Percentiles rank a stretch among this genome's conserved stretches.
Conservation (phyloP, 2,888 invertebrate species). For the Oeneis ivallda region DNA sequence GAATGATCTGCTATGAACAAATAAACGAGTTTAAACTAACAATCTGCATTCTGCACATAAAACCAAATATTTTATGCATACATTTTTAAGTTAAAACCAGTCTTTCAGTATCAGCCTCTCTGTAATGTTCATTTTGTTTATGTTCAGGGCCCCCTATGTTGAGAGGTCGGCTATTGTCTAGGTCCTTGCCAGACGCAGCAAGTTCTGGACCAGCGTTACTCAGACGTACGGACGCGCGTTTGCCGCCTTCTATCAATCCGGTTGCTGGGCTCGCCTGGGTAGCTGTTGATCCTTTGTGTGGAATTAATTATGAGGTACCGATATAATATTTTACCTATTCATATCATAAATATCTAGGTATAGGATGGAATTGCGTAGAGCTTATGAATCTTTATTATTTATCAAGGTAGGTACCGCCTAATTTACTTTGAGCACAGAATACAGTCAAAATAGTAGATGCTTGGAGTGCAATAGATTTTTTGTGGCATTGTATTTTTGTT, state of each 20-base stretch:
- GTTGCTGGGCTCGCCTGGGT: conserved; percentile 91
- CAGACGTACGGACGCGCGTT: conserved; percentile 80
- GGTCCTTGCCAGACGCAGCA: conserved; percentile 87
- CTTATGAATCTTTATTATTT: no score
- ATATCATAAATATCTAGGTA: no score
- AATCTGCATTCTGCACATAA: no score
- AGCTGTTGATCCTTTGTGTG: conserved; percentile 89
- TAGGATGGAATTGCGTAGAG: no score
- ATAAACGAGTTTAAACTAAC: no score
- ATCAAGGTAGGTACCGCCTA: no score
- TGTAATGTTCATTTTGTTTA: not conserved
- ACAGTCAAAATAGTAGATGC: no score
- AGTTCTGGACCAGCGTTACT: conserved; percentile 86
- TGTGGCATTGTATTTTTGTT: no score
- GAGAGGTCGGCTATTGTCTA: conserved; percentile 85
- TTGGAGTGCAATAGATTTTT: no score
- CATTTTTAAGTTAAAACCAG: not conserved
- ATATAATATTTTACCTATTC: not conserved
- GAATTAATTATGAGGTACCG: conserved; percentile 88
- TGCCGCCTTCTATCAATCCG: conserved; percentile 68
- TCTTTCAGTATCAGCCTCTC: not conserved
- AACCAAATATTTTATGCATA: no score
- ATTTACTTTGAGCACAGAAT: no score
- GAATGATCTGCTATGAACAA: no score
- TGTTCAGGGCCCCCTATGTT: conserved; percentile 78